phyloP scores from a whole-genome alignment of 2,797 vertebrate species.

The Furcifer pardalis region DNA sequence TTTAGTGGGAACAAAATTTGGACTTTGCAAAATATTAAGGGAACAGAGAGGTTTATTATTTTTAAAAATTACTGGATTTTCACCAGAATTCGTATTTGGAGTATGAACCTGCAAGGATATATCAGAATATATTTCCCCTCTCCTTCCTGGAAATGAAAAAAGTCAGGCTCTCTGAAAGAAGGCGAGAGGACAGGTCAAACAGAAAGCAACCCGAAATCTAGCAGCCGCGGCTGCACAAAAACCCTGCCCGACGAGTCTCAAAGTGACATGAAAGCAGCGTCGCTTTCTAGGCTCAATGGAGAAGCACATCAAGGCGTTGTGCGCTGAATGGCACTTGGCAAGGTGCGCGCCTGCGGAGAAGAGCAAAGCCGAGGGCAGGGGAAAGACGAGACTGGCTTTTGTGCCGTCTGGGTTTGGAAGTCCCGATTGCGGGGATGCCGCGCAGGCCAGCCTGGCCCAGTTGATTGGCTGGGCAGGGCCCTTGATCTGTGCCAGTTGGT shows the following conservation, averaged over 20 bases:
- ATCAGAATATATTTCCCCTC: too few relatives aligned
- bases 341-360: background rate
- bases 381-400: background rate
- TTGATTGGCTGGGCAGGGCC: slow-evolving; percentile 3
- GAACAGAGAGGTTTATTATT: background rate
- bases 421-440: background rate
- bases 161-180: background rate
- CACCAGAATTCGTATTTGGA: background rate
- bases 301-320: slow-evolving; percentile 16
- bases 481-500: background rate
- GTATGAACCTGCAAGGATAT: background rate
- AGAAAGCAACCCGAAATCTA: background rate
- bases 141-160: background rate
- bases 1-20: background rate
- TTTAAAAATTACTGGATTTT: background rate
- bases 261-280: slow-evolving; percentile 8
- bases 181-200: background rate
- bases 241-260: background rate
- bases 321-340: background rate
- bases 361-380: background rate
- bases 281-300: slow-evolving; percentile 11
- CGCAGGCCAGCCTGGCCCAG: background rate
- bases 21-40: background rate
- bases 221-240: background rate
- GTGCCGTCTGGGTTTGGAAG: background rate